Percentiles rank a stretch among this genome's conserved stretches.
These are phyloP conservation scores for Bruchidius siliquastri DNA, from an alignment of 2,888 invertebrate genomes.

Conservation along the genomic window DNA sequence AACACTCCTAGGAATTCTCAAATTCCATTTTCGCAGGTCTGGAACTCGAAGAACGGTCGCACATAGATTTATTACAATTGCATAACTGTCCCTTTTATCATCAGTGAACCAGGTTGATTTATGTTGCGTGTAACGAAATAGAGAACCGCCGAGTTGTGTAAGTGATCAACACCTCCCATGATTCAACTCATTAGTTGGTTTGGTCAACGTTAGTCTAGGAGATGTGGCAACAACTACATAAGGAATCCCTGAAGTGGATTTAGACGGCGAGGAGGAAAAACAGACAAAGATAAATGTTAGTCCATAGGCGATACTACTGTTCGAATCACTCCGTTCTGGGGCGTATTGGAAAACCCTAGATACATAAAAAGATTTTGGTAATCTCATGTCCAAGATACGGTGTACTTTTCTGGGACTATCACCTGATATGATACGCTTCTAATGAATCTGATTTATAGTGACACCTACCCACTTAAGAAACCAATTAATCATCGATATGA, in stretches of 20 bases:
- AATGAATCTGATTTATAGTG: background rate
- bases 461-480: background rate
- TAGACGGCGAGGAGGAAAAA: too few species aligned
- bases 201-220: background rate
- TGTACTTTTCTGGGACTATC: background rate
- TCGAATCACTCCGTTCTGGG: too few species aligned
- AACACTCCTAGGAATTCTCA: background rate
- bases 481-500: background rate
- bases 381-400: background rate
- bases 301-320: too few species aligned
- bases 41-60: background rate
- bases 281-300: too few species aligned
- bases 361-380: too few species aligned
- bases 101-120: background rate
- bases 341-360: background rate
- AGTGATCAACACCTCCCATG: background rate
- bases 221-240: background rate
- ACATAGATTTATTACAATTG: background rate
- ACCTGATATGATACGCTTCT: background rate
- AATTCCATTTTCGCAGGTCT: background rate
- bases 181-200: background rate
- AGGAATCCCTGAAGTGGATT: too few species aligned
- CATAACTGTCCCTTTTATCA: background rate
- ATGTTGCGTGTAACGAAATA: background rate
- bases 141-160: background rate